These are phyloP conservation scores for Eupithecia vulgata DNA, from an alignment of 2,888 invertebrate genomes.

Conservation along the genomic window DNA sequence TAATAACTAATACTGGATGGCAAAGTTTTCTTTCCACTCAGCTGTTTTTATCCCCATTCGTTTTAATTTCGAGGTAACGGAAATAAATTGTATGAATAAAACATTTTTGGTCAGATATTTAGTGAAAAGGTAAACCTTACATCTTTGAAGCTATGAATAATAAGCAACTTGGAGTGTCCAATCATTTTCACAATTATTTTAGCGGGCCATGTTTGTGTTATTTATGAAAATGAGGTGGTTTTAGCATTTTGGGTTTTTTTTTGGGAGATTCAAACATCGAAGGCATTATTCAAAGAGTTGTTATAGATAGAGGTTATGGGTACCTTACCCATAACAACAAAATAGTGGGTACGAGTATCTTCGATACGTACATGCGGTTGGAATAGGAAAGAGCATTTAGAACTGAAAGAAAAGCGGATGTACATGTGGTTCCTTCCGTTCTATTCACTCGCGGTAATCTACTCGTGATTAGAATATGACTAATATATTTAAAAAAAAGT, in stretches of 20 bases:
- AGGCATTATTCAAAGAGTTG: background rate
- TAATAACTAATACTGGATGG: constrained; percentile 38
- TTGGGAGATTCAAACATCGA: too few species aligned
- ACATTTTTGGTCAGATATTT: constrained; percentile 58
- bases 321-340: too few species aligned
- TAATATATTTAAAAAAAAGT: too few species aligned
- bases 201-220: constrained; percentile 42
- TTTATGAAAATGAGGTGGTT: constrained; percentile 21
- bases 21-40: constrained; percentile 47
- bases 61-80: constrained; percentile 53
- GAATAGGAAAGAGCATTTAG: background rate
- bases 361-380: too few species aligned
- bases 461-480: background rate
- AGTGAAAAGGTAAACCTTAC: constrained; percentile 48
- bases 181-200: constrained; percentile 44
- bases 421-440: background rate
- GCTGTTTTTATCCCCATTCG: constrained; percentile 42
- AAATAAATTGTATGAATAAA: constrained; percentile 57
- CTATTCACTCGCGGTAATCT: background rate
- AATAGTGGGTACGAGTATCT: too few species aligned
- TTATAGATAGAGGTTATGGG: too few species aligned
- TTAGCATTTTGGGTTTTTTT: background rate
- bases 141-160: constrained; percentile 48
- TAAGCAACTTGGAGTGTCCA: constrained; percentile 38
- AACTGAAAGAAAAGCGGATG: background rate